phyloP scores from a whole-genome alignment of 1,140 invertebrate genomes.

The Apis florea region DNA sequence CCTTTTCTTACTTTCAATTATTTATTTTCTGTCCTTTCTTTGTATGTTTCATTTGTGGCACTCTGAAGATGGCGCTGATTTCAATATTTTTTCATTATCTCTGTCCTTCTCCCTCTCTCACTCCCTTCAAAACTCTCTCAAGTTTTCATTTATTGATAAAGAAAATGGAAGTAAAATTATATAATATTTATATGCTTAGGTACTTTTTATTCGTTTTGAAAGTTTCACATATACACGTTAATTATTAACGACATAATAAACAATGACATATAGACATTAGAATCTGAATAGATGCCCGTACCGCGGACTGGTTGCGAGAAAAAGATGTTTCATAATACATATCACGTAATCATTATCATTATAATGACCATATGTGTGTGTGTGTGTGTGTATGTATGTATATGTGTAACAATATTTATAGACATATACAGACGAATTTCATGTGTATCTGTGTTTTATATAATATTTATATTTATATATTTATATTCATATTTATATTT shows the following conservation, averaged over 20 bases:
- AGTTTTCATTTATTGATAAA: too few relatives aligned
- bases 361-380: constrained; percentile 57
- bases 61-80: too few relatives aligned
- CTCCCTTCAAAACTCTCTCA: too few relatives aligned
- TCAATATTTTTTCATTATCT: too few relatives aligned
- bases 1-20: too few relatives aligned
- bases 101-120: too few relatives aligned
- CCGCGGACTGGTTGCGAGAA: constrained; percentile 47
- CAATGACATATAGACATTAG: constrained; percentile 67
- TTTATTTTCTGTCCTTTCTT: too few relatives aligned
- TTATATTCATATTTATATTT: constrained; percentile 30
- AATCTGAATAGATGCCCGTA: constrained; percentile 54
- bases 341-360: constrained; percentile 59
- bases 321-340: constrained; percentile 61
- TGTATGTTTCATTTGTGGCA: too few relatives aligned
- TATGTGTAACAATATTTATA: constrained; percentile 64
- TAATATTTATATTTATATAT: constrained; percentile 40
- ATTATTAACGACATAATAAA: constrained; percentile 67
- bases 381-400: too few relatives aligned
- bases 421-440: constrained; percentile 66
- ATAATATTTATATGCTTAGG: constrained; percentile 49
- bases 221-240: constrained; percentile 66
- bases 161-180: not conserved
- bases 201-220: constrained; percentile 63
- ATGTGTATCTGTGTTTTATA: constrained; percentile 43